These are phyloP conservation scores for Berghia stephanieae DNA, from an alignment of 1,140 invertebrate genomes.

Conservation along the genomic window DNA sequence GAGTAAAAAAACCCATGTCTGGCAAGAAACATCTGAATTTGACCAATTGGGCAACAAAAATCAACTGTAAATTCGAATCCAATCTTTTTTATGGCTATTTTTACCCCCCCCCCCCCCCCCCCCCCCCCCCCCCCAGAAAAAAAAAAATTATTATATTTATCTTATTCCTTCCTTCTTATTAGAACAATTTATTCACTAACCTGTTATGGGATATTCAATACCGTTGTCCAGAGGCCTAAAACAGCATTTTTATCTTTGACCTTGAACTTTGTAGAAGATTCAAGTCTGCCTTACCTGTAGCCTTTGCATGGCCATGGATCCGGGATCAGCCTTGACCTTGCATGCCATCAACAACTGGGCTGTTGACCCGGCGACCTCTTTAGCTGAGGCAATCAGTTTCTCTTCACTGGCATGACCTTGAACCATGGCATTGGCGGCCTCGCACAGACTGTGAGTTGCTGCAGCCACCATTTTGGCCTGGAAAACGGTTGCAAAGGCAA, in stretches of 20 bases:
- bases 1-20: too few relatives aligned
- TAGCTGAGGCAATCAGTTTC: conserved; percentile 94
- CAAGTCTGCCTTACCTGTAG: conserved; percentile 77
- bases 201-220: too few relatives aligned
- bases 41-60: too few relatives aligned
- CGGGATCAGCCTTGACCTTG: conserved; percentile 97
- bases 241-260: too few relatives aligned
- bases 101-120: conserved; percentile 3
- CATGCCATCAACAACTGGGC: conserved; percentile 97
- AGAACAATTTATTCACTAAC: too few relatives aligned
- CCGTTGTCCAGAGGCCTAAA: too few relatives aligned
- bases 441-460: conserved; percentile 95
- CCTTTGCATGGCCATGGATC: conserved; percentile 91
- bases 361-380: conserved; percentile 95
- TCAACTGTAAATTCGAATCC: too few relatives aligned
- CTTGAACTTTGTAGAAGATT: too few relatives aligned
- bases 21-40: too few relatives aligned
- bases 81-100: too few relatives aligned
- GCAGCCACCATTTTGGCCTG: conserved; percentile 91
- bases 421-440: conserved; percentile 95
- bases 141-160: too few relatives aligned
- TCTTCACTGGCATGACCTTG: conserved; percentile 95
- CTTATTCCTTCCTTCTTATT: too few relatives aligned
- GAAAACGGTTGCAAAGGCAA: background rate
- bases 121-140: background rate